Evolutionary conservation across 2,888 invertebrate genomes (phyloP), one percentile per base, ranked within the genome.

Genomic region (Deilephila porcellus): DNA sequence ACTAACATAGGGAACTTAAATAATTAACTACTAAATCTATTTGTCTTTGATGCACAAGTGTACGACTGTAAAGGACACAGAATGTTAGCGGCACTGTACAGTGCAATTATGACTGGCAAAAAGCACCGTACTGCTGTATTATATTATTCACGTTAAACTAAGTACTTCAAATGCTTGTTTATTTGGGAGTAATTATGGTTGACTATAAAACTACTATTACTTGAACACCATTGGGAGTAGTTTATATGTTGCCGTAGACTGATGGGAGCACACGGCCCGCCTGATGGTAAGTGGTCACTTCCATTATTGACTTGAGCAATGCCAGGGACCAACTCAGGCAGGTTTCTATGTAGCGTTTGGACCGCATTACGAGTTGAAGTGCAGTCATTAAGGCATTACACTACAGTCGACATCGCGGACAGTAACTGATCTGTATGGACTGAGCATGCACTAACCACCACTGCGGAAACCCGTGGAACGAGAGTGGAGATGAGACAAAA

Each of bases 161-260:
- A 67, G 25, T 67, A 67, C 63, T 63, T 63, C 32, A 67, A 67
- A 67, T 67, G 67, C 67, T 67, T 34, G 34, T 19, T 60, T 52
- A 62, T 62, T 71, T 62, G 62, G 60, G 72, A 60, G 14, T 52
- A 25, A 52, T 67, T 20, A 25, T 20, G 17, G 52, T 52, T 67
- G 52, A 67, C 67, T 64, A 45, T 45, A 64, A 45, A 56, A 56
- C 17, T 56, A 56, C 1, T 7, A 56, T 7, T 60, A 25, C 25
- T 7, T 60, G 25, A 29, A 17, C 29, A 60, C 29, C 11, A 60
- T 60, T 11, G 25, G 60, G 60, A 60, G 32, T 29, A 60, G 17
- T 8, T 20, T 25, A 11, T 25, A 25, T 20, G 8, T 60, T n/a
- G 11, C n/a, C 25, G 20, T 25, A 25, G 25, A 25, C 60, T n/a